These are phyloP conservation scores for Stenotaenia linearis DNA, from an alignment of 2,888 invertebrate genomes.

Conservation along the genomic window DNA sequence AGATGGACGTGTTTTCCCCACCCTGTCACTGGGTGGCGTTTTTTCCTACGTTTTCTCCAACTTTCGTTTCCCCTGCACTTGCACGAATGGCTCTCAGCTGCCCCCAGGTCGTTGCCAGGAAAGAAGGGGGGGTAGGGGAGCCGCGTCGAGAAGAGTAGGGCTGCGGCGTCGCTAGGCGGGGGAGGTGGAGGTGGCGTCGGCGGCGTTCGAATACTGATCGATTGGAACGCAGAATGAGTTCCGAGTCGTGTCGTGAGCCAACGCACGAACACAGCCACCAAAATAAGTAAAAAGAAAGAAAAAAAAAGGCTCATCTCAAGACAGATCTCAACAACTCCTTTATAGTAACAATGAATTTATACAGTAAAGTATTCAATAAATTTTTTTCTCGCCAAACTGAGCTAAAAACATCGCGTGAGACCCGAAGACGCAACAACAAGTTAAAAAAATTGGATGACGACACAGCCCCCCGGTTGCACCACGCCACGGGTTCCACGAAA, in stretches of 20 bases:
- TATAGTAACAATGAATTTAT: background rate
- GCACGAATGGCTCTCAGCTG: background rate
- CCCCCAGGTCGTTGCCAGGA: slow-evolving; percentile 19
- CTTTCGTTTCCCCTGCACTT: background rate
- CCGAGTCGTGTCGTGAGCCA: background rate
- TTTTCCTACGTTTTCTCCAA: background rate
- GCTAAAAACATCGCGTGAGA: background rate
- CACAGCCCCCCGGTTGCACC: background rate
- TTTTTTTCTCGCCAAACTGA: background rate
- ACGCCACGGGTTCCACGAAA: background rate
- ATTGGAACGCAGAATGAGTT: slow-evolving; percentile 19
- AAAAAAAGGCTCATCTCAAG: background rate
- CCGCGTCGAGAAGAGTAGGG: background rate
- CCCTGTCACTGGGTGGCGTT: background rate
- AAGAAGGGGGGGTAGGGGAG: background rate
- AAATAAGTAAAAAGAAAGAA: background rate
- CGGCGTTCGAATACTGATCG: slow-evolving; percentile 19
- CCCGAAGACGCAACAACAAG: background rate
- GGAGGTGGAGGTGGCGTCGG: background rate
- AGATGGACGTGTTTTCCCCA: slow-evolving; percentile 4
- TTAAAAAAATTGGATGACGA: background rate
- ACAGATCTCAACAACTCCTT: background rate
- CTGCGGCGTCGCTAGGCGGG: background rate
- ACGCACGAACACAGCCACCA: background rate
- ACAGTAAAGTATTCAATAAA: background rate